phyloP scores from a whole-genome alignment of 1,140 invertebrate genomes.

The Neuroterus valhalla region DNA sequence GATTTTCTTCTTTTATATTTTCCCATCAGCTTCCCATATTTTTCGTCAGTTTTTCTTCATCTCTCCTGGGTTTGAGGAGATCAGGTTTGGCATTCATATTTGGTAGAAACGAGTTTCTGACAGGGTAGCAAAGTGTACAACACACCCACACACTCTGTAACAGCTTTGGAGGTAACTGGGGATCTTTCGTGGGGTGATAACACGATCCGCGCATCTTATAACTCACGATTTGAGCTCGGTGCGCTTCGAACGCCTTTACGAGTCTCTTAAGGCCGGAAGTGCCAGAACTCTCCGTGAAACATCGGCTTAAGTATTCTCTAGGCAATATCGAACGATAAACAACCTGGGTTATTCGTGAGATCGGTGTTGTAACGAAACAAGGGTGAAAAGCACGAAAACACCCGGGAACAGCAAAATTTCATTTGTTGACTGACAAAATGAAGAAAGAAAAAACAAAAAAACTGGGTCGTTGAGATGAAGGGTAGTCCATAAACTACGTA shows the following conservation, averaged over 20 bases:
- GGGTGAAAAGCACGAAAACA: conserved; percentile 44
- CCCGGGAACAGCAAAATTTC: conserved; percentile 39
- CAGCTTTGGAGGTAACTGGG: conserved; percentile 4
- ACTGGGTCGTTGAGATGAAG: too few relatives aligned
- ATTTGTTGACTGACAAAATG: too few relatives aligned
- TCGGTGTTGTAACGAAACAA: conserved; percentile 1
- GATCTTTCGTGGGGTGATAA: conserved; percentile 31
- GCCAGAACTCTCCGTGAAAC: conserved; percentile 48
- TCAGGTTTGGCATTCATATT: too few relatives aligned
- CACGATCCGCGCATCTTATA: conserved; percentile 45
- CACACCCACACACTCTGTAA: neutral
- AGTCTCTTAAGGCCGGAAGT: conserved; percentile 44
- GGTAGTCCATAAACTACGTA: too few relatives aligned
- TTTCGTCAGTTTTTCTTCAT: too few relatives aligned
- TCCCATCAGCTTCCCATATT: too few relatives aligned
- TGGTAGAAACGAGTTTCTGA: too few relatives aligned
- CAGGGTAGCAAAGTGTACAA: neutral
- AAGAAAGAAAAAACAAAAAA: too few relatives aligned
- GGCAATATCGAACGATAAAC: conserved; percentile 53
- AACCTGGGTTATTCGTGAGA: conserved; percentile 38
- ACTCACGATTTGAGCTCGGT: conserved; percentile 60
- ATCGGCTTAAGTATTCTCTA: conserved; percentile 45
- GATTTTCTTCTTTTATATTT: too few relatives aligned
- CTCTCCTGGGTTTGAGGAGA: too few relatives aligned
- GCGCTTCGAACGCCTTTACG: conserved; percentile 47